Evolutionary conservation across 2,888 invertebrate genomes (phyloP).

Genomic region (Pelosia muscerda): DNA sequence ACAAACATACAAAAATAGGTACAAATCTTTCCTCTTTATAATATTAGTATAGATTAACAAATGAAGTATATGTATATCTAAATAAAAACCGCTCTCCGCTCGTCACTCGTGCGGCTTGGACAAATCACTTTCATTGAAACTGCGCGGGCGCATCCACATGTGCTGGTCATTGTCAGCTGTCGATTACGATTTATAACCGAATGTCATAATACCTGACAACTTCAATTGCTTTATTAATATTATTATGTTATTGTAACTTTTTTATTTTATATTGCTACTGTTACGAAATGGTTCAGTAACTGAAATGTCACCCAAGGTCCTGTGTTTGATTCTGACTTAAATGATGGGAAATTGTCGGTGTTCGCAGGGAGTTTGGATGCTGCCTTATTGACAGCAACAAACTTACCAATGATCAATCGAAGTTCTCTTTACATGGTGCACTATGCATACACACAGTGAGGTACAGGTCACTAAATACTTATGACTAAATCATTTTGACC

Average conservation of each 20-base stretch:
- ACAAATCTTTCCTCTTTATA: too few relatives aligned
- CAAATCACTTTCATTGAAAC: slow-evolving; percentile 17
- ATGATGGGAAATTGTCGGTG: neutral
- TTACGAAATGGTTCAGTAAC: neutral
- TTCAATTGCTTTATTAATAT: neutral
- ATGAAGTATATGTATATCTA: too few relatives aligned
- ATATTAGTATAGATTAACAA: too few relatives aligned
- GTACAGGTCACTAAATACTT: too few relatives aligned
- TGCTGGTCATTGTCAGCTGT: slow-evolving; percentile 15
- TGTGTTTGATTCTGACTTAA: neutral
- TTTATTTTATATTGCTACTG: neutral
- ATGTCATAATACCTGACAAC: slow-evolving; percentile 9
- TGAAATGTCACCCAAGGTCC: neutral
- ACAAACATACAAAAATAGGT: too few relatives aligned
- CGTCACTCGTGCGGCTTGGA: neutral
- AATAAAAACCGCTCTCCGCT: slow-evolving; percentile 4
- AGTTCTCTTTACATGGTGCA: too few relatives aligned
- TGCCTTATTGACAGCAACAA: too few relatives aligned
- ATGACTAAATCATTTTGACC: too few relatives aligned
- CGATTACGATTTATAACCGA: slow-evolving; percentile 12
- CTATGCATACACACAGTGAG: too few relatives aligned
- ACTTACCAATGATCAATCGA: too few relatives aligned
- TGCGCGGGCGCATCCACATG: slow-evolving; percentile 19
- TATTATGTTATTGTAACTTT: neutral
- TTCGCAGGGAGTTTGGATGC: too few relatives aligned